phyloP scores from a whole-genome alignment of 2,797 vertebrate genomes.

The Iguana delicatissima region DNA sequence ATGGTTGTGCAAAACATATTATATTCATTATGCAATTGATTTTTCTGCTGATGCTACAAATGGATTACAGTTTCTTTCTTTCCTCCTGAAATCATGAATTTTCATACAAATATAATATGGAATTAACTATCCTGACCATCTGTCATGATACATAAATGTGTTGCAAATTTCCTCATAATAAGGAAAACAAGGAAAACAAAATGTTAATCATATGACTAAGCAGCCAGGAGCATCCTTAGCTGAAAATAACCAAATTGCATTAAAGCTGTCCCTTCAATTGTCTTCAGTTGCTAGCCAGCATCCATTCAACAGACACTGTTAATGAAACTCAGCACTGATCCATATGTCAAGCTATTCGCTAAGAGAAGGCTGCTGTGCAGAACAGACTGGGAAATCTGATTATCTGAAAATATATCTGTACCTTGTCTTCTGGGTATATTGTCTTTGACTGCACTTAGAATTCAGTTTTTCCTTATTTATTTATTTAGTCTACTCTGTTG shows the following conservation, averaged over 20 bases:
- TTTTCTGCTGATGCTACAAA: not conserved
- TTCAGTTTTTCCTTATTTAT: not conserved
- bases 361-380: not conserved
- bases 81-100: not conserved
- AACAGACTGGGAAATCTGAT: slow-evolving; percentile 5
- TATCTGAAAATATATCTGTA: not conserved
- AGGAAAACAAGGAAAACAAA: not conserved
- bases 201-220: slow-evolving; percentile 22
- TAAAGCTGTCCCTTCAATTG: slow-evolving; percentile 1
- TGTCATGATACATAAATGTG: not conserved
- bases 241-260: slow-evolving; percentile 22
- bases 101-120: slow-evolving; percentile 8
- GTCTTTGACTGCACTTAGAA: not conserved
- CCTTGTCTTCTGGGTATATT: not conserved
- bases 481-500: not conserved
- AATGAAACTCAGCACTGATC: not conserved
- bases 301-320: not conserved
- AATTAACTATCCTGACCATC: slow-evolving; percentile 9
- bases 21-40: slow-evolving; percentile 5
- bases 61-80: not conserved
- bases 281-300: not conserved
- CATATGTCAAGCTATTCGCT: slow-evolving; percentile 19
- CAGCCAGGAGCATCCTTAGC: not conserved
- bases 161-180: slow-evolving; percentile 8
- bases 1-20: not conserved